Percentiles rank a stretch among this genome's conserved stretches.
phyloP scores from a whole-genome alignment of 2,888 invertebrate species.

The Carpatolechia fugitivella region DNA sequence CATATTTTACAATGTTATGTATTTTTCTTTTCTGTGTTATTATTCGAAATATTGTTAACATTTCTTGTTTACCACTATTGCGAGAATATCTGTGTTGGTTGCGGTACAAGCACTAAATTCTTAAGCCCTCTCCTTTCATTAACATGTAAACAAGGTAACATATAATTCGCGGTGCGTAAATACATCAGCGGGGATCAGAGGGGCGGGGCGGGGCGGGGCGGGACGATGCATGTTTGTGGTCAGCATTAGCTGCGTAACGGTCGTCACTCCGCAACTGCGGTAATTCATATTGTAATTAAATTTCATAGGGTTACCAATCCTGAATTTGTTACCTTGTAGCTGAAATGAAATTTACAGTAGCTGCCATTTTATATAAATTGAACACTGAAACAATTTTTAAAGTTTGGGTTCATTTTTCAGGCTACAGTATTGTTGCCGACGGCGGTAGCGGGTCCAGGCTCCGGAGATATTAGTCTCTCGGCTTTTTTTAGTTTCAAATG shows the following conservation, averaged over 20 bases:
- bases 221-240: slow-evolving; percentile 54
- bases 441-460: not conserved
- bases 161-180: slow-evolving; percentile 57
- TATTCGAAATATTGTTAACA: too few species aligned
- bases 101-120: slow-evolving; percentile 52
- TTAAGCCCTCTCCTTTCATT: slow-evolving; percentile 56
- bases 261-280: slow-evolving; percentile 28
- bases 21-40: too few species aligned
- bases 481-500: not conserved
- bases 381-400: not conserved
- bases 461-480: not conserved
- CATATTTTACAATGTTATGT: too few species aligned
- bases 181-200: slow-evolving; percentile 46
- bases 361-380: too few species aligned
- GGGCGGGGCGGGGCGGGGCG: slow-evolving; percentile 18
- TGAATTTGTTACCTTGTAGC: too few species aligned
- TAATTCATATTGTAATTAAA: not conserved
- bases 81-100: too few species aligned
- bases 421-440: not conserved
- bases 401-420: not conserved
- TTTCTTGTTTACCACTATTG: too few species aligned
- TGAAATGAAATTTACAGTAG: too few species aligned
- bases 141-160: slow-evolving; percentile 66
- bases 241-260: slow-evolving; percentile 50
- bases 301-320: too few species aligned